phyloP scores from a whole-genome alignment of 2,888 invertebrate species.

The Meiosimyza platycephala region DNA sequence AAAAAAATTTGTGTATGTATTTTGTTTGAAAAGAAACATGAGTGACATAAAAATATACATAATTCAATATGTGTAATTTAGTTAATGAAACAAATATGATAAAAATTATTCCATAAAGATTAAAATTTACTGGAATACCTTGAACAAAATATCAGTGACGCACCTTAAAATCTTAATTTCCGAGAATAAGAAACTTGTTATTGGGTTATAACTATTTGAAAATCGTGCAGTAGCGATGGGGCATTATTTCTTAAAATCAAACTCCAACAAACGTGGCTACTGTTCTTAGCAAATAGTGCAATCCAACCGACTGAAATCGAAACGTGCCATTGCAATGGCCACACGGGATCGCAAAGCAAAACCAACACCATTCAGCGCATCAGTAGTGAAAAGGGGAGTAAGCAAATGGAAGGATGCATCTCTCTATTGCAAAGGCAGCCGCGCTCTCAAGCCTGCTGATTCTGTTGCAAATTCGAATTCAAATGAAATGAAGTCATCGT shows the following conservation, averaged over 20 bases:
- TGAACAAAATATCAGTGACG: too few relatives aligned
- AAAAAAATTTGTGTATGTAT: too few relatives aligned
- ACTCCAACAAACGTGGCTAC: neutral
- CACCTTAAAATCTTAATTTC: too few relatives aligned
- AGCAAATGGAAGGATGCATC: neutral
- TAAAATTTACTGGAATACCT: too few relatives aligned
- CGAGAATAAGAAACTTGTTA: too few relatives aligned
- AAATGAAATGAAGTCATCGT: slow-evolving; percentile 16
- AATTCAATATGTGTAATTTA: too few relatives aligned
- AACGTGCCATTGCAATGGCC: slow-evolving; percentile 19
- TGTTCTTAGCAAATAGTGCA: slow-evolving; percentile 25
- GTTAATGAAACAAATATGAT: too few relatives aligned
- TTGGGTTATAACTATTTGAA: too few relatives aligned
- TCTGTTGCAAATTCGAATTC: neutral
- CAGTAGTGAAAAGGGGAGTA: neutral
- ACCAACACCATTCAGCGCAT: neutral
- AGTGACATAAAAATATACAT: too few relatives aligned
- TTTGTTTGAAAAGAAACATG: too few relatives aligned
- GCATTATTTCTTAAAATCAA: neutral
- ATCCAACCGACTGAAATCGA: neutral
- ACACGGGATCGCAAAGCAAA: slow-evolving; percentile 10
- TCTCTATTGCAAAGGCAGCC: neutral
- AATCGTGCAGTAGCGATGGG: too few relatives aligned
- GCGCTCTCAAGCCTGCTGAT: neutral
- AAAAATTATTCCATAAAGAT: too few relatives aligned